Evolutionary conservation across 2,113 vertebrate species (phyloP).

Genomic region (Nyctibius bracteatus): DNA sequence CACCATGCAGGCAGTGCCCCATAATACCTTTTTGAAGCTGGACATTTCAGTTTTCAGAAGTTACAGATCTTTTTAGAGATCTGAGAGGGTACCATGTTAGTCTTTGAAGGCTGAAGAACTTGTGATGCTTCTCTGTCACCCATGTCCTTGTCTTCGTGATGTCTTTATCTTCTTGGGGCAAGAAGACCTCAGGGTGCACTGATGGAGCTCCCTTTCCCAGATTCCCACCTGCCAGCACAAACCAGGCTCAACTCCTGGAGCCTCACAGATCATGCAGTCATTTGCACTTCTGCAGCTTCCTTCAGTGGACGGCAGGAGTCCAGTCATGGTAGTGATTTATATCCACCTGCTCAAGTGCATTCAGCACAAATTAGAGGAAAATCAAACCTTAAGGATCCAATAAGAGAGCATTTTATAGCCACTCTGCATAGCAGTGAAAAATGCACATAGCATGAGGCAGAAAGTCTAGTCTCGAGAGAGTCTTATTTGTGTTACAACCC

Average conservation of each 20-base stretch:
- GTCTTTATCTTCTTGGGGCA: neutral
- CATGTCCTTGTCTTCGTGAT: neutral
- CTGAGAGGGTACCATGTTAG: neutral
- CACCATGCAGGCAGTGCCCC: neutral
- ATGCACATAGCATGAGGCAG: neutral
- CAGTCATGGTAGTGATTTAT: neutral
- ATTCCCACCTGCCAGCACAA: neutral
- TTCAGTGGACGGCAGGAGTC: neutral
- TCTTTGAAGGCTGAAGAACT: neutral
- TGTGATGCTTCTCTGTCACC: neutral
- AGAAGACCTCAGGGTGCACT: neutral
- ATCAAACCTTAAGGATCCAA: neutral
- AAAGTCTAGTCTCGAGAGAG: neutral
- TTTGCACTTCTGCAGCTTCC: neutral
- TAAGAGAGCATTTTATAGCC: neutral
- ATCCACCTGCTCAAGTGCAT: neutral
- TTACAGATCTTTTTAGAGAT: neutral
- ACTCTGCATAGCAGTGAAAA: neutral
- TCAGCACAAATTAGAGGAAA: neutral
- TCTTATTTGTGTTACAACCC: neutral
- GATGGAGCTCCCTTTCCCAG: neutral
- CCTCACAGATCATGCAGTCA: neutral
- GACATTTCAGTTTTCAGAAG: neutral
- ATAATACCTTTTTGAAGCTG: neutral
- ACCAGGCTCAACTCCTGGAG: rapidly evolving